Conservation (phyloP, 2,888 invertebrate species). For the Apamea anceps region DNA sequence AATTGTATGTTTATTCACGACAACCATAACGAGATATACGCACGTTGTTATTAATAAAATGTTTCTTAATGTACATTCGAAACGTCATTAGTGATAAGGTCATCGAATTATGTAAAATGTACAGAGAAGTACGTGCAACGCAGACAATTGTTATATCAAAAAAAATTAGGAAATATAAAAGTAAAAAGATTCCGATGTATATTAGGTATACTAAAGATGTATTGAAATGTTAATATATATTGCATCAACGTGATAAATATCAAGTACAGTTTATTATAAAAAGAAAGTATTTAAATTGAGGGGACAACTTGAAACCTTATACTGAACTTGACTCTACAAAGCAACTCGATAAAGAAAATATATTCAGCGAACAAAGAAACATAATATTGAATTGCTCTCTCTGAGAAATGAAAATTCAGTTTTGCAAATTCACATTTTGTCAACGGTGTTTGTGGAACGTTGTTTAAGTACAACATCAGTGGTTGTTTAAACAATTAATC, state of each 20-base stretch:
- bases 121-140: constrained; percentile 80
- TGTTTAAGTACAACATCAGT: constrained; percentile 9
- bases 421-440: constrained; percentile 13
- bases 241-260: constrained; percentile 38
- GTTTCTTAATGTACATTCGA: constrained; percentile 76
- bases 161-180: constrained; percentile 74
- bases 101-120: constrained; percentile 82
- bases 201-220: constrained; percentile 34
- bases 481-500: constrained; percentile 33
- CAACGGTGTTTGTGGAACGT: not conserved
- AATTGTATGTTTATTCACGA: constrained; percentile 59
- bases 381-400: constrained; percentile 14
- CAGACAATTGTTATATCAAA: constrained; percentile 79
- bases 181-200: constrained; percentile 61
- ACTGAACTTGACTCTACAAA: constrained; percentile 50
- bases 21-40: constrained; percentile 53
- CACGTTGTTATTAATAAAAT: constrained; percentile 65
- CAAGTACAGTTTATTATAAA: constrained; percentile 44
- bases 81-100: constrained; percentile 81
- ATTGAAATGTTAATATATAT: constrained; percentile 48
- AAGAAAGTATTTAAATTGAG: constrained; percentile 29
- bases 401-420: constrained; percentile 1
- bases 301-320: constrained; percentile 44
- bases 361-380: constrained; percentile 32
- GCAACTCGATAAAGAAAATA: constrained; percentile 21